phyloP scores from a whole-genome alignment of 2,888 invertebrate genomes.

The Bellardia bayeri region DNA sequence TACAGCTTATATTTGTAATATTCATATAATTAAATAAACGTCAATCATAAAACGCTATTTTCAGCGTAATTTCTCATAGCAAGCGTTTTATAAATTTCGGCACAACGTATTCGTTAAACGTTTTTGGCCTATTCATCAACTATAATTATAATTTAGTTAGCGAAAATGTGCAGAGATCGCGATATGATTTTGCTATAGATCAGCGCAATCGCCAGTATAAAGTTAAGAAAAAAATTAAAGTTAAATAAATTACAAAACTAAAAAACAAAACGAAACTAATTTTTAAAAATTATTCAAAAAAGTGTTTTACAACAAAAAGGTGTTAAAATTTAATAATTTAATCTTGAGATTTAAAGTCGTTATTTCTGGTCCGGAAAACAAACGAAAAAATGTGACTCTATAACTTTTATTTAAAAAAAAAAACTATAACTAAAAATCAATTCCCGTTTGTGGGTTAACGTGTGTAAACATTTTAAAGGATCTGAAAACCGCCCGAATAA shows the following conservation, averaged over 20 bases:
- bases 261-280: constrained; percentile 29
- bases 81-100: constrained; percentile 81
- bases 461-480: background rate
- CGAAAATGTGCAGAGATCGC: constrained; percentile 85
- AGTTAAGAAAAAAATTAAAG: constrained; percentile 84
- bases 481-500: background rate
- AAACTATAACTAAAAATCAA: background rate
- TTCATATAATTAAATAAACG: background rate
- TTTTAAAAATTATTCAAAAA: constrained; percentile 13
- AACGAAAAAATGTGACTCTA: constrained; percentile 60
- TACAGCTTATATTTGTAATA: background rate
- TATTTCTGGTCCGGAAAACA: background rate
- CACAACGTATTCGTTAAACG: constrained; percentile 84
- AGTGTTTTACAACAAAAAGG: constrained; percentile 18
- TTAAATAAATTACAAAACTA: constrained; percentile 75
- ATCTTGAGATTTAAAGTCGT: background rate
- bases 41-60: constrained; percentile 15
- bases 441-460: constrained; percentile 36
- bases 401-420: background rate
- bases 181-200: constrained; percentile 85
- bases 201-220: constrained; percentile 84
- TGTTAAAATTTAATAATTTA: constrained; percentile 28
- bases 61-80: constrained; percentile 55
- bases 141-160: constrained; percentile 82
- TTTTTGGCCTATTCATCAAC: constrained; percentile 82